Percentiles rank a stretch among this genome's conserved stretches.
phyloP scores from a whole-genome alignment of 2,888 invertebrate genomes.

The Eremobia ochroleuca region DNA sequence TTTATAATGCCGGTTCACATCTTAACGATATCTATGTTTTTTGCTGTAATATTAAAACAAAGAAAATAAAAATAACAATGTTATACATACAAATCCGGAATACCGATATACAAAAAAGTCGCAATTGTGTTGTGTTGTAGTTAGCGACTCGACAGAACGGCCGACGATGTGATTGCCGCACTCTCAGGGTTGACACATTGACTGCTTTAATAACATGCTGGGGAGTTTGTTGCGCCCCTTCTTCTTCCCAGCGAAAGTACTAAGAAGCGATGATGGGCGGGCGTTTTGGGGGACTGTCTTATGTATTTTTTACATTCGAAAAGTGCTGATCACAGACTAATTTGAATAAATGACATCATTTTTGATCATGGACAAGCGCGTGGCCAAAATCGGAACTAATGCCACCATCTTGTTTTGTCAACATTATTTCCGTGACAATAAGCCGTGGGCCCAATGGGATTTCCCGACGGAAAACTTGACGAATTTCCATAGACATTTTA shows the following conservation, averaged over 20 bases:
- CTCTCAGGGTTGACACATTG: constrained; percentile 47
- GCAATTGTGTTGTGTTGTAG: constrained; percentile 27
- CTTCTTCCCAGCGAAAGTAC: background rate
- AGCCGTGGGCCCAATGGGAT: no score
- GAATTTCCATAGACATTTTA: no score
- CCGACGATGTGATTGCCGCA: constrained; percentile 37
- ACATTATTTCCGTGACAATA: background rate
- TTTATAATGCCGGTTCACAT: background rate
- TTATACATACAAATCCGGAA: background rate
- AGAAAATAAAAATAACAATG: background rate
- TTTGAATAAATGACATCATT: no score
- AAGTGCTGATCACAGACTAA: no score
- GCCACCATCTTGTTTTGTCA: background rate
- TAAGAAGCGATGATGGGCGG: no score
- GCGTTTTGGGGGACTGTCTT: no score
- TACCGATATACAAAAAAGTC: constrained; percentile 2
- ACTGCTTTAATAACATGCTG: background rate
- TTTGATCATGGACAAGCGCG: no score
- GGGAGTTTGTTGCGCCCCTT: no score
- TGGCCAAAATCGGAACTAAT: no score
- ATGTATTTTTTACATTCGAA: no score
- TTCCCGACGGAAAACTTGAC: no score
- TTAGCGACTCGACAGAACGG: constrained; percentile 53
- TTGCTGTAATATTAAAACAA: background rate
- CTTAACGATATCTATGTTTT: background rate